Percentiles rank a stretch among this genome's conserved stretches.
phyloP scores from a whole-genome alignment of 2,888 invertebrate genomes.

The Phragmatobia fuliginosa region DNA sequence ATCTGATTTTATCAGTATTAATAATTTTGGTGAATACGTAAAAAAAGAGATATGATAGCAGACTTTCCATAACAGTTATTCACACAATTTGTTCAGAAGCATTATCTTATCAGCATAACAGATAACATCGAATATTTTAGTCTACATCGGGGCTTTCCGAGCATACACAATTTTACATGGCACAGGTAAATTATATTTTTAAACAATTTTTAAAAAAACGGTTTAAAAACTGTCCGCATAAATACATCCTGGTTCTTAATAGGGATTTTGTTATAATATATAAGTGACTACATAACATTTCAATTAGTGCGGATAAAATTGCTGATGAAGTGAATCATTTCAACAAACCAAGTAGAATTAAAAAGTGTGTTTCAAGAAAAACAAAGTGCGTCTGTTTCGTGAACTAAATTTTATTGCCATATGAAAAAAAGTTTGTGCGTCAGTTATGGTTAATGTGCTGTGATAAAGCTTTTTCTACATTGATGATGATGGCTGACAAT shows the following conservation, averaged over 20 bases:
- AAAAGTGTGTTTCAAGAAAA: too few species aligned
- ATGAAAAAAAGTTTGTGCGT: neutral
- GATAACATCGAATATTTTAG: constrained; percentile 2
- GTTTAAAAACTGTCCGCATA: neutral
- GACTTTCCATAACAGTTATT: neutral
- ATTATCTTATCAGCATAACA: constrained; percentile 9
- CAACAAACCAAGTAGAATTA: neutral
- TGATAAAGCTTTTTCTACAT: neutral
- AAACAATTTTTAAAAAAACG: neutral
- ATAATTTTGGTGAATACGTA: neutral
- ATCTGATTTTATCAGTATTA: neutral
- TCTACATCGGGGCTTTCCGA: neutral
- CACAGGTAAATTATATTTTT: constrained; percentile 9
- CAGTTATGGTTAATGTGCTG: neutral
- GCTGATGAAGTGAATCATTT: neutral
- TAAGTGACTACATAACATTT: neutral
- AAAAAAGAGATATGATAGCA: neutral
- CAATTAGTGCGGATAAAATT: neutral
- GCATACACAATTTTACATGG: neutral
- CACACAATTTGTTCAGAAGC: neutral
- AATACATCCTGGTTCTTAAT: too few species aligned
- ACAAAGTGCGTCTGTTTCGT: neutral
- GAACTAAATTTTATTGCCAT: neutral
- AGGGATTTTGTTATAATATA: neutral
- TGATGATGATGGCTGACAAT: too few species aligned